Percentiles rank a stretch among this genome's conserved stretches.
Conservation (phyloP, 2,113 vertebrate genomes). For the Spheniscus mendiculus region DNA sequence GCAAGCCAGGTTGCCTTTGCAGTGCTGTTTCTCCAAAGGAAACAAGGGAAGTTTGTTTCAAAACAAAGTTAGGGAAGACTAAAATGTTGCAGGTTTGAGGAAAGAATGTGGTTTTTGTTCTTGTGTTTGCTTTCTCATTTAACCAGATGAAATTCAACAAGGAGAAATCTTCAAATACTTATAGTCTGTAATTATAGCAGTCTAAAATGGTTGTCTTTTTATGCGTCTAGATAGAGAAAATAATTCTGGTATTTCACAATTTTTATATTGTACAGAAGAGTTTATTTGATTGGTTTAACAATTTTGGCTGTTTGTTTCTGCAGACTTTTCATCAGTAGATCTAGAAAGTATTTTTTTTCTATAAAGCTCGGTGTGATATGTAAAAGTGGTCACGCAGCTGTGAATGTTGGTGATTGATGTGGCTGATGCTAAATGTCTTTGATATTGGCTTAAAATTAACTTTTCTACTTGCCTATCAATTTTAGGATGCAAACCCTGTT, state of each 20-base stretch:
- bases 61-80: not conserved
- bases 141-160: not conserved
- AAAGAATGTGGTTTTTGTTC: not conserved
- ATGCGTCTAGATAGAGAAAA: not conserved
- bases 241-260: not conserved
- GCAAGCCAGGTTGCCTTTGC: not conserved
- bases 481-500: conserved; percentile 89
- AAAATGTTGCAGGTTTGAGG: not conserved
- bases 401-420: not conserved
- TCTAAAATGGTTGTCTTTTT: not conserved
- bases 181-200: not conserved
- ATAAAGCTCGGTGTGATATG: not conserved
- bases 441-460: not conserved
- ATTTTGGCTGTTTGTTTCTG: not conserved
- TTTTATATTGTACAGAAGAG: not conserved
- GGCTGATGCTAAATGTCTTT: not conserved
- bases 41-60: not conserved
- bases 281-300: not conserved
- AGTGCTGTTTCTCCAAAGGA: not conserved
- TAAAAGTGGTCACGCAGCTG: fast-evolving
- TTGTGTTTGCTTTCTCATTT: not conserved
- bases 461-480: not conserved
- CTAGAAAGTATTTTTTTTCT: not conserved
- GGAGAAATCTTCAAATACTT: not conserved
- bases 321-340: not conserved